These are phyloP conservation scores for Chrysomallon squamiferum DNA, from an alignment of 1,140 invertebrate species.

Conservation along the genomic window DNA sequence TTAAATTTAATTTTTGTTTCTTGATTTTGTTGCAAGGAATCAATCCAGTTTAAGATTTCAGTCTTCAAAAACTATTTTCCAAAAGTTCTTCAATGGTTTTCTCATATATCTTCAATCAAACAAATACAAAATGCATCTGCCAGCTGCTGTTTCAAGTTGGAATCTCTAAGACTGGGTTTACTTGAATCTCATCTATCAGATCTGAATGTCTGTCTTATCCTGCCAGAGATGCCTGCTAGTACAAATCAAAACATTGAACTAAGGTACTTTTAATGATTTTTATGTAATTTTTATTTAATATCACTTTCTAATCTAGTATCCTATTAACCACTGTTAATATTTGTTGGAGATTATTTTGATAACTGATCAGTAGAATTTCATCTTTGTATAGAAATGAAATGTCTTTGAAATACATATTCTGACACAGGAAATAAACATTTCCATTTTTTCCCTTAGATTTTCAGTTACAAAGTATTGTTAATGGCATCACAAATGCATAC, in stretches of 20 bases:
- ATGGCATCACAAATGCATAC: no score
- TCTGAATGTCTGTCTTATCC: background rate
- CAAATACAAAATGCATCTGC: constrained; percentile 30
- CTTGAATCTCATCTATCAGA: background rate
- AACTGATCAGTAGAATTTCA: no score
- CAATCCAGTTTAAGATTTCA: constrained; percentile 15
- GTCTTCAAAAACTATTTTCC: constrained; percentile 22
- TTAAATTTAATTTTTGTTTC: no score
- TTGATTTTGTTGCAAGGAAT: constrained; percentile 16
- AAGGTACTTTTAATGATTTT: background rate
- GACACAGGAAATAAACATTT: no score
- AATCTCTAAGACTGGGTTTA: background rate
- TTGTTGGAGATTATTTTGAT: no score
- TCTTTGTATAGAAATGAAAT: no score
- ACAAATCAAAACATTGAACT: background rate
- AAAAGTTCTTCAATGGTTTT: constrained; percentile 40
- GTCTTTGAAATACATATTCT: no score
- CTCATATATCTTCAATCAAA: constrained; percentile 41
- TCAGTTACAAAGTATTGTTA: no score
- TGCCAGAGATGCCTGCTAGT: background rate
- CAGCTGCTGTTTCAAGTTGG: constrained; percentile 33
- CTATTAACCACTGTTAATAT: no score
- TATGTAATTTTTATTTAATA: no score
- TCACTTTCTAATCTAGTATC: no score
- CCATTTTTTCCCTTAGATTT: no score